phyloP scores from a whole-genome alignment of 1,140 invertebrate genomes.

The Heliconius nattereri region DNA sequence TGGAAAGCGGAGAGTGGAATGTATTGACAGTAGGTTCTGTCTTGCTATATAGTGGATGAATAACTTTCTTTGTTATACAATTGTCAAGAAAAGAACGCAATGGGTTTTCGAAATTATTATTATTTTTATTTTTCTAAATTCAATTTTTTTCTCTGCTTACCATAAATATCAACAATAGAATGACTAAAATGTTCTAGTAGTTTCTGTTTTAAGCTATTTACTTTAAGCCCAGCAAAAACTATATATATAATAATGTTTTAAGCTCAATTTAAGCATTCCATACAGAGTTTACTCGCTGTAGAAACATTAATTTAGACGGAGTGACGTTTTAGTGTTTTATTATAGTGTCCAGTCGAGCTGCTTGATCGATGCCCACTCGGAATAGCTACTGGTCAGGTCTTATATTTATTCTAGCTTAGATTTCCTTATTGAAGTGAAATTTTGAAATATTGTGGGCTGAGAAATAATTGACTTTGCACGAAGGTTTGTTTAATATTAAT shows the following conservation, averaged over 20 bases:
- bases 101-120: too few relatives aligned
- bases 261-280: constrained; percentile 22
- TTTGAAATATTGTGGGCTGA: not conserved
- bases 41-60: too few relatives aligned
- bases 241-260: not conserved
- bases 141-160: too few relatives aligned
- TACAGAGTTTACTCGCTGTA: constrained; percentile 13
- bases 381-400: constrained; percentile 26
- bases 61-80: too few relatives aligned
- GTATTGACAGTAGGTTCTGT: too few relatives aligned
- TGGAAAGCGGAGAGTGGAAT: too few relatives aligned
- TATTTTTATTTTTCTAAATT: too few relatives aligned
- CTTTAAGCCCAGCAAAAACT: not conserved
- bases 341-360: constrained; percentile 34
- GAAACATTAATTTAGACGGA: constrained; percentile 20
- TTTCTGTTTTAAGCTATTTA: not conserved
- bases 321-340: constrained; percentile 40
- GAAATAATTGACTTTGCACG: not conserved
- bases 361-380: constrained; percentile 37
- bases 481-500: too few relatives aligned
- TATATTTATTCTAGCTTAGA: constrained; percentile 10
- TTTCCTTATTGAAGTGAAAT: constrained; percentile 23
- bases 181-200: too few relatives aligned
- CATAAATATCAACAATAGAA: too few relatives aligned
- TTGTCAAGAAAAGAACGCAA: too few relatives aligned